Conservation (phyloP, 2,888 invertebrate genomes). For the Rhingia rostrata region DNA sequence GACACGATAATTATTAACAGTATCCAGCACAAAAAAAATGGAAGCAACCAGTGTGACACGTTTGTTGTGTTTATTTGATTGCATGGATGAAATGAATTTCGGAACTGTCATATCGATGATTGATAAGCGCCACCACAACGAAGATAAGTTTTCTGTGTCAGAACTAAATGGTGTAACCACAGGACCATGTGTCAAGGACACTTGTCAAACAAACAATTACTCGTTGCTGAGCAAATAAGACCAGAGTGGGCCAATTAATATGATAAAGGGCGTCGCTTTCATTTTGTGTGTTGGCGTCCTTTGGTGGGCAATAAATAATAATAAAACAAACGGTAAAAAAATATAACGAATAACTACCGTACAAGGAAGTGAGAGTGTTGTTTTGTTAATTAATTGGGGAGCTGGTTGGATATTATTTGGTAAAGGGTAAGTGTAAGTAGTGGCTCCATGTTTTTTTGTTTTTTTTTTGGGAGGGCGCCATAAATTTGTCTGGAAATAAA, state of each 20-base stretch:
- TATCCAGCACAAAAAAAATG: not conserved
- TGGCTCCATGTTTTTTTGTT: not conserved
- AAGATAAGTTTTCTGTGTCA: not conserved
- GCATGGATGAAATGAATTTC: not conserved
- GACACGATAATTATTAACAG: not conserved
- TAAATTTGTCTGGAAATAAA: not conserved
- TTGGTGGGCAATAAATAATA: slow-evolving; percentile 16
- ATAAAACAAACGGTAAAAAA: not conserved
- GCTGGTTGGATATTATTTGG: not conserved
- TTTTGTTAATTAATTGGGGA: slow-evolving; percentile 5
- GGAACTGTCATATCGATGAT: slow-evolving; percentile 4
- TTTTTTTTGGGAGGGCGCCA: not conserved
- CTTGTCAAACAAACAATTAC: slow-evolving; percentile 4
- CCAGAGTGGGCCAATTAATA: not conserved
- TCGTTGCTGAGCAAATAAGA: slow-evolving; percentile 1
- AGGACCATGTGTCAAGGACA: not conserved
- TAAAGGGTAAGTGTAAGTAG: not conserved
- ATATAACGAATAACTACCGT: slow-evolving; percentile 3
- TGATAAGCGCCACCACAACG: not conserved
- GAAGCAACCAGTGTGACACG: not conserved
- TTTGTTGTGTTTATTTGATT: not conserved
- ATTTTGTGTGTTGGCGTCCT: slow-evolving; percentile 10
- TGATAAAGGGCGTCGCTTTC: not conserved
- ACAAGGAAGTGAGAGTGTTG: not conserved
- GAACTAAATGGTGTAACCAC: not conserved